A percentile compares a stretch with the other conserved stretches of the same genome.
Conservation (phyloP, 35 echinoderm and acorn worm species). For the Lytechinus variegatus region DNA sequence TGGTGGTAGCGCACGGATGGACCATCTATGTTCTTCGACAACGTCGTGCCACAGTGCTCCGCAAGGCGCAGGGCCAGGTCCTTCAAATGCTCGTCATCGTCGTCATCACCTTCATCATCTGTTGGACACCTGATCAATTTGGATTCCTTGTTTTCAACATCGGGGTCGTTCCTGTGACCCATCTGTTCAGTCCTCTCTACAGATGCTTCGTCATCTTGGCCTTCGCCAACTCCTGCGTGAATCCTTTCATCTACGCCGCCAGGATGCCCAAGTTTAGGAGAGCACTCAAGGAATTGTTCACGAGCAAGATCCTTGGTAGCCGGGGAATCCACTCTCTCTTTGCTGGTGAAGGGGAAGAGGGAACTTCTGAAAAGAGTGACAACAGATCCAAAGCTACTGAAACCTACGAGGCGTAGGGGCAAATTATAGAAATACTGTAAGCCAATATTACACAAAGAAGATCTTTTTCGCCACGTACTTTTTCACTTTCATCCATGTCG, state of each 20-base stretch:
- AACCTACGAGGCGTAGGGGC: not conserved
- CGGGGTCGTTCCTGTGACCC: not conserved
- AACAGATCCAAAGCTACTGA: not conserved
- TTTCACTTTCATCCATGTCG: too few species aligned
- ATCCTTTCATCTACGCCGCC: conserved; percentile 76
- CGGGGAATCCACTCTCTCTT: not conserved
- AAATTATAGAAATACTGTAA: too few species aligned
- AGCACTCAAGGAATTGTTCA: not conserved
- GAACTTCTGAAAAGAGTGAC: not conserved
- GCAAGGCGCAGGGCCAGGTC: conserved; percentile 34
- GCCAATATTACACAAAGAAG: too few species aligned
- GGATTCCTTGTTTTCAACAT: conserved; percentile 58
- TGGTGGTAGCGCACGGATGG: conserved; percentile 53
- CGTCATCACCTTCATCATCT: conserved; percentile 73
- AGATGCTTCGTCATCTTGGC: conserved; percentile 60
- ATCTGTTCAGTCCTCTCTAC: conserved; percentile 55
- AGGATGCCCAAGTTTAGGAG: conserved; percentile 60
- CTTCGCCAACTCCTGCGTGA: conserved; percentile 69
- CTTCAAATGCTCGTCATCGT: conserved; percentile 64
- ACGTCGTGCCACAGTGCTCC: conserved; percentile 43
- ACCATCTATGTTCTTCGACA: conserved; percentile 40
- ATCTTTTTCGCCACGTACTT: too few species aligned
- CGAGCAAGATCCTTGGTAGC: not conserved
- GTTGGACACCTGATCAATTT: conserved; percentile 73
- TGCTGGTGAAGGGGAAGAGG: not conserved